Evolutionary conservation across 2,888 invertebrate genomes (phyloP).

Genomic region (Tinea pellionella): DNA sequence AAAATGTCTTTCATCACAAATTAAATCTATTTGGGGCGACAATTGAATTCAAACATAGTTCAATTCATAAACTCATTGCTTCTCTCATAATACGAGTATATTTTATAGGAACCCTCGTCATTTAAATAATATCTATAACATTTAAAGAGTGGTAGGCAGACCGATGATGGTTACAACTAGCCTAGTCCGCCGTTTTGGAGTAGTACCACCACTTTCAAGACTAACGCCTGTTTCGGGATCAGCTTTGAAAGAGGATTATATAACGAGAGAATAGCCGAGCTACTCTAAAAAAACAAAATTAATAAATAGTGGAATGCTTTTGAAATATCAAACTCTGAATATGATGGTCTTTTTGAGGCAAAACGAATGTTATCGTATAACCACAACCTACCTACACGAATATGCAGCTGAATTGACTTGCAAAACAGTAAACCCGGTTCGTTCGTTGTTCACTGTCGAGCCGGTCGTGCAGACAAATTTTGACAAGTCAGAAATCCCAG

Average conservation of each 20-base stretch:
- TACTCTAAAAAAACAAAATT: no score
- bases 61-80: not conserved
- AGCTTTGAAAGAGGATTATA: no score
- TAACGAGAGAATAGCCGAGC: no score
- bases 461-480: conserved; percentile 5
- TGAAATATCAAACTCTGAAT: no score
- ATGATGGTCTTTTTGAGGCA: not conserved
- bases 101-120: not conserved
- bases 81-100: not conserved
- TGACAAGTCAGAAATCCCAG: conserved; percentile 11
- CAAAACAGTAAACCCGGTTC: conserved; percentile 1
- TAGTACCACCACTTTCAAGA: no score
- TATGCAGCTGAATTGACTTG: conserved; percentile 14
- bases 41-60: not conserved
- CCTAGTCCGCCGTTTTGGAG: no score
- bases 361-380: not conserved
- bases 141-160: no score
- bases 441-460: conserved; percentile 7
- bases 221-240: no score
- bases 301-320: no score
- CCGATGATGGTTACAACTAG: no score
- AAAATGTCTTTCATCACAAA: not conserved
- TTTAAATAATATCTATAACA: not conserved
- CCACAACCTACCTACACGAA: not conserved
- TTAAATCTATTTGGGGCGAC: not conserved